A percentile compares a stretch with the other conserved stretches of the same genome.
phyloP scores from a whole-genome alignment of 2,113 vertebrate species.

The Ailuropoda melanoleuca region DNA sequence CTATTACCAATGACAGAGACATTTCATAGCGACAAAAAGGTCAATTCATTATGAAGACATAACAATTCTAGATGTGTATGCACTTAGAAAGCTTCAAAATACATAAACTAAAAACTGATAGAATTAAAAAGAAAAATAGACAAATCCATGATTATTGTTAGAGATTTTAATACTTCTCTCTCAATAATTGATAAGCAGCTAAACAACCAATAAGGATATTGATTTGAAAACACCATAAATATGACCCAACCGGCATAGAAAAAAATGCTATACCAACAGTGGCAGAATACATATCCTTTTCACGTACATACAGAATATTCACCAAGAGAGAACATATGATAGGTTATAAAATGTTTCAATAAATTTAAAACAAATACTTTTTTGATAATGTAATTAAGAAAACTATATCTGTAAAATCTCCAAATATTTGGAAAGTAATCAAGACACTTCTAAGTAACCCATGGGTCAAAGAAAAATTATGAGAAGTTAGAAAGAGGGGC shows the following conservation, averaged over 20 bases:
- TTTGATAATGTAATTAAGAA: conserved; percentile 36
- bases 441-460: background rate
- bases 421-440: conserved; percentile 37
- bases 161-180: background rate
- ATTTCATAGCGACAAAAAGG: background rate
- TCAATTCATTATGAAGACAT: background rate
- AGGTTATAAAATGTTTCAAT: background rate
- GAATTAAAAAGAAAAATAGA: background rate
- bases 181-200: background rate
- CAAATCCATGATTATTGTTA: background rate
- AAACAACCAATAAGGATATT: background rate
- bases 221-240: background rate
- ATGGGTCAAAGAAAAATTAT: background rate
- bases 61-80: background rate
- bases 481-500: background rate
- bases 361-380: background rate
- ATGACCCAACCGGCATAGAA: background rate
- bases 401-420: background rate
- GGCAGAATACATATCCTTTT: background rate
- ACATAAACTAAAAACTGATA: background rate
- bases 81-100: background rate
- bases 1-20: background rate
- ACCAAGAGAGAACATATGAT: background rate
- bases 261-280: background rate
- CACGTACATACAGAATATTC: background rate